Evolutionary conservation across 2,113 vertebrate species (phyloP).

Genomic region (Seriola dumerili): DNA sequence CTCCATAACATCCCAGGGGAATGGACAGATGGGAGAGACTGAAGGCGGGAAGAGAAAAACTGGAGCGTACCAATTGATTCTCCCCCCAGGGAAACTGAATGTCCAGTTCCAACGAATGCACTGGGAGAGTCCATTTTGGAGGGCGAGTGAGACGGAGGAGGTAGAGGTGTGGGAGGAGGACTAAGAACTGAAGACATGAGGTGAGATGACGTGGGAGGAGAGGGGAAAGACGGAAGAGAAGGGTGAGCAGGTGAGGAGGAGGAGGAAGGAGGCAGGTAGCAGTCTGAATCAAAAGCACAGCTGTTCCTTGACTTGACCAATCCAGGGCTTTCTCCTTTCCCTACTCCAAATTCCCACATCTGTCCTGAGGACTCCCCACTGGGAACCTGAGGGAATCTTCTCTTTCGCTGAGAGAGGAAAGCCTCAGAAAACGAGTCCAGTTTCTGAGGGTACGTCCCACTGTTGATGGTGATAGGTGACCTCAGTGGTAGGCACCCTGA

Average conservation of each 20-base stretch:
- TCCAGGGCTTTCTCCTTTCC: constrained; percentile 33
- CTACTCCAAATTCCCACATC: constrained; percentile 39
- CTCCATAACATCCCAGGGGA: constrained; percentile 68
- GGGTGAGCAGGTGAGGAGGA: constrained; percentile 54
- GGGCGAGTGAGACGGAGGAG: constrained; percentile 79
- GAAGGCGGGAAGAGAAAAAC: constrained; percentile 71
- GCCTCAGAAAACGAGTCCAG: constrained; percentile 86
- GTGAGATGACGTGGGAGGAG: constrained; percentile 72
- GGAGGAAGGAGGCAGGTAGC: constrained; percentile 49
- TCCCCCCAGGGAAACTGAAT: constrained; percentile 48
- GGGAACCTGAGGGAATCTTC: constrained; percentile 35
- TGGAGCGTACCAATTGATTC: constrained; percentile 62
- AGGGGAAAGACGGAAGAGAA: constrained; percentile 63
- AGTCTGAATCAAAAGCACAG: constrained; percentile 68
- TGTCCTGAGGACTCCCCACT: constrained; percentile 44
- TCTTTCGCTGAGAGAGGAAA: constrained; percentile 75
- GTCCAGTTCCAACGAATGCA: constrained; percentile 12
- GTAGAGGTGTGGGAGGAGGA: constrained; percentile 81
- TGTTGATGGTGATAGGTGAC: constrained; percentile 22
- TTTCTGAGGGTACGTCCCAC: constrained; percentile 75
- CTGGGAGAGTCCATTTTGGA: constrained; percentile 70
- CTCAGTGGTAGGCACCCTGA: constrained; percentile 38
- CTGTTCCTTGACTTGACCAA: constrained; percentile 41
- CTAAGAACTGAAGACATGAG: constrained; percentile 79
- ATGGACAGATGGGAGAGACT: constrained; percentile 51